Evolutionary conservation across 92 coral and sea anemone species (phyloP).

Genomic region (Galaxea fascicularis): DNA sequence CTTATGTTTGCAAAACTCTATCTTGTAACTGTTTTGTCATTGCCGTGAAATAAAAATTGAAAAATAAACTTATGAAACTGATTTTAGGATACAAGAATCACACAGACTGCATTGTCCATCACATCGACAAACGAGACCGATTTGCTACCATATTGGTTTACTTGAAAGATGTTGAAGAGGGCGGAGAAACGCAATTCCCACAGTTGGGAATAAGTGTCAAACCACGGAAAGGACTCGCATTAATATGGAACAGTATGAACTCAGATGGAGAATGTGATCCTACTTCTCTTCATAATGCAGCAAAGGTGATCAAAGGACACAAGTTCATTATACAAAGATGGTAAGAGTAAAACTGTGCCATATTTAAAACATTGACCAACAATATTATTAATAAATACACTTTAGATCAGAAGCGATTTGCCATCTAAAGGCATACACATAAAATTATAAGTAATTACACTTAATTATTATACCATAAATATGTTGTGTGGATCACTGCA

Average conservation of each 20-base stretch:
- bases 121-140: slow-evolving; percentile 83
- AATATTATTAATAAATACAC: no score
- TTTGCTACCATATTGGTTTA: slow-evolving; percentile 93
- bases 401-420: no score
- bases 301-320: slow-evolving; percentile 86
- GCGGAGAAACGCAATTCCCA: slow-evolving; percentile 95
- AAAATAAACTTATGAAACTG: no score
- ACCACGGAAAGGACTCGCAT: slow-evolving; percentile 95
- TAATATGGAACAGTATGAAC: slow-evolving; percentile 98
- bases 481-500: no score
- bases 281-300: slow-evolving; percentile 91
- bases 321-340: slow-evolving; percentile 95
- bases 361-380: neutral
- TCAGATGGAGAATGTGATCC: slow-evolving; percentile 88
- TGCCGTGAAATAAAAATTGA: no score
- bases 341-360: slow-evolving; percentile 47
- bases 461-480: no score
- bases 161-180: slow-evolving; percentile 85
- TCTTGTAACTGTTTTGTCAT: no score
- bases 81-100: slow-evolving; percentile 93
- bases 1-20: no score
- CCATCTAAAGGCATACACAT: no score
- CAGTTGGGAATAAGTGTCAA: slow-evolving; percentile 90
- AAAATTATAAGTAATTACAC: no score
- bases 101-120: slow-evolving; percentile 88